Conservation (phyloP, 2,888 invertebrate genomes). For the Macropis europaea region DNA sequence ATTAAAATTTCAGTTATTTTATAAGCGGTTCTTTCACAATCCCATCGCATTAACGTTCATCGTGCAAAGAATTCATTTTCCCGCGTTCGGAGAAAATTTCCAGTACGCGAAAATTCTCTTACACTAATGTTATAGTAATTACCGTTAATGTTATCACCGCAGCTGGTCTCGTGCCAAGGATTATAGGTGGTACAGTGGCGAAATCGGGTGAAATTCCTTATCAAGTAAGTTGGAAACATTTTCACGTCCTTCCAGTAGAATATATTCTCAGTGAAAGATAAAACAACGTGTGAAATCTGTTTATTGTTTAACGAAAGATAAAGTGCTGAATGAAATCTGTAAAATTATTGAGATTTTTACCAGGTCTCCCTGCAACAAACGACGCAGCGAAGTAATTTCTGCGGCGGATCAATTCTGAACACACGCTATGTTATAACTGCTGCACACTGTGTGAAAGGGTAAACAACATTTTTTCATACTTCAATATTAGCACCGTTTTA, state of each 20-base stretch:
- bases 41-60: too few relatives aligned
- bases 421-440: constrained; percentile 63
- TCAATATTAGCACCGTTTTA: too few relatives aligned
- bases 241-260: neutral
- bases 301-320: too few relatives aligned
- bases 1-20: neutral
- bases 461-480: neutral
- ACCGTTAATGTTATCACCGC: neutral
- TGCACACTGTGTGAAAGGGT: constrained; percentile 61
- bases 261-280: too few relatives aligned
- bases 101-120: too few relatives aligned
- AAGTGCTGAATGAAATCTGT: neutral
- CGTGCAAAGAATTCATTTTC: too few relatives aligned
- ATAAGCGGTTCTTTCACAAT: too few relatives aligned
- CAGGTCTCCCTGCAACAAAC: constrained; percentile 63
- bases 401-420: constrained; percentile 65
- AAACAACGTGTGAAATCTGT: too few relatives aligned
- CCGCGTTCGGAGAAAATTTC: too few relatives aligned
- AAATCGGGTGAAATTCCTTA: constrained; percentile 67
- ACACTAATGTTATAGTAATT: neutral
- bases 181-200: constrained; percentile 62
- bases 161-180: constrained; percentile 2
- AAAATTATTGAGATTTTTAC: neutral
- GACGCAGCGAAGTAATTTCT: constrained; percentile 49
- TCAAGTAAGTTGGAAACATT: constrained; percentile 57